Conservation (phyloP, 2,797 vertebrate genomes). For the Anableps anableps region DNA sequence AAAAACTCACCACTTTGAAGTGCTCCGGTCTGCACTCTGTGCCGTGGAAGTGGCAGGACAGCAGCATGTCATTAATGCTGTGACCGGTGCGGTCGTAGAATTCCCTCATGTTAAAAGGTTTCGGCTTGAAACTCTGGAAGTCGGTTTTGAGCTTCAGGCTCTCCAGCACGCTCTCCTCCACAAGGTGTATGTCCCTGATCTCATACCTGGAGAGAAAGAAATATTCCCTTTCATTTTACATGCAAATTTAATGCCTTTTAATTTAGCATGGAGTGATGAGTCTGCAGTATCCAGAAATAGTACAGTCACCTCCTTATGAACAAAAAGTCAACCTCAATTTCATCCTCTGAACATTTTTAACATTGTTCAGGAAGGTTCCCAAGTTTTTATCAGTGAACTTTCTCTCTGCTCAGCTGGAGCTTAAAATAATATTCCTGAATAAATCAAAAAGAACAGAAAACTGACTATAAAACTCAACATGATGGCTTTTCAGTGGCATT, state of each 20-base stretch:
- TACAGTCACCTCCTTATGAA: neutral
- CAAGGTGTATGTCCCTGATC: conserved; percentile 93
- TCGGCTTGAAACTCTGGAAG: conserved; percentile 96
- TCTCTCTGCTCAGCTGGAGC: conserved; percentile 20
- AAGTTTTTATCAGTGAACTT: conserved; percentile 19
- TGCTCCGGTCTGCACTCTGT: conserved; percentile 89
- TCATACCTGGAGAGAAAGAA: conserved; percentile 84
- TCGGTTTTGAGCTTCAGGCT: conserved; percentile 93
- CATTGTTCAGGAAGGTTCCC: conserved; percentile 21
- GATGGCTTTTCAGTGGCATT: conserved; percentile 24
- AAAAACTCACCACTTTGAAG: conserved; percentile 93
- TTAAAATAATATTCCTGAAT: conserved; percentile 37
- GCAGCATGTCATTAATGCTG: conserved; percentile 95
- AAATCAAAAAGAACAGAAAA: conserved; percentile 36
- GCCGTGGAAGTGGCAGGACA: conserved; percentile 93
- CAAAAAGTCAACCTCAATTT: conserved; percentile 17
- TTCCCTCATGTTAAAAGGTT: conserved; percentile 97
- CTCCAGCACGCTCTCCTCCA: conserved; percentile 94
- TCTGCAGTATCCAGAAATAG: conserved; percentile 9
- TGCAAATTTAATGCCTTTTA: conserved; percentile 3
- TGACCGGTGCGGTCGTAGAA: conserved; percentile 97
- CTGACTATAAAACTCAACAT: conserved; percentile 21
- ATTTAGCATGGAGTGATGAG: conserved; percentile 1
- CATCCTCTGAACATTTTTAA: conserved; percentile 16
- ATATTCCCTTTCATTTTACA: conserved; percentile 21